Evolutionary conservation across 2,113 vertebrate species (phyloP).

Genomic region (Tetrao urogallus): DNA sequence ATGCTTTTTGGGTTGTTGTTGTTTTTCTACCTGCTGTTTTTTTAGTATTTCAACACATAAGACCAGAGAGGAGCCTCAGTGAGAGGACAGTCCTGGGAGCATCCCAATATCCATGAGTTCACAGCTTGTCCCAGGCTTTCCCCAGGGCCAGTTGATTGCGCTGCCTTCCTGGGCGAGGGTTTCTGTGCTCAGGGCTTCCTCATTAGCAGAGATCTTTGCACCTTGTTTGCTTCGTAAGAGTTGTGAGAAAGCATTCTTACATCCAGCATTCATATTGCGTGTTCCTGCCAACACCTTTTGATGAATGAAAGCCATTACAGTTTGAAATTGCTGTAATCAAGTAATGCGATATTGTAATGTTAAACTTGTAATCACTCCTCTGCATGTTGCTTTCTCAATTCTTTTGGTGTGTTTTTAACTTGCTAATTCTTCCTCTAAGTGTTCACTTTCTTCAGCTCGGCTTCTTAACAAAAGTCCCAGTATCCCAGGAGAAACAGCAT

Average conservation of each 20-base stretch:
- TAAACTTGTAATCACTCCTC: constrained; percentile 39
- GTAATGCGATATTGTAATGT: constrained; percentile 36
- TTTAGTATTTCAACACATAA: background rate
- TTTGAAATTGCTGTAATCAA: constrained; percentile 55
- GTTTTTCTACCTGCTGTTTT: background rate
- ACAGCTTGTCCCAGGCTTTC: background rate
- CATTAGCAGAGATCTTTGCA: background rate
- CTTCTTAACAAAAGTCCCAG: background rate
- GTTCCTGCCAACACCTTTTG: constrained; percentile 49
- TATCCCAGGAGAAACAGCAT: background rate
- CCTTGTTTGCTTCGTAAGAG: background rate
- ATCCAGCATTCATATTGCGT: background rate
- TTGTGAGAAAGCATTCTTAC: background rate
- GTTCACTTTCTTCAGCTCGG: constrained; percentile 7
- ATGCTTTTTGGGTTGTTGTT: background rate
- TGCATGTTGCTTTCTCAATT: constrained; percentile 39
- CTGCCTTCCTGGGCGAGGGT: background rate
- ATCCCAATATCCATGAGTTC: accelerated
- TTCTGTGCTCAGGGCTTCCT: background rate
- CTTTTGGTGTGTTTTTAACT: background rate
- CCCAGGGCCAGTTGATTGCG: background rate
- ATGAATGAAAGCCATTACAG: constrained; percentile 56
- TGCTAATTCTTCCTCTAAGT: constrained; percentile 42
- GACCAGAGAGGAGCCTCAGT: background rate
- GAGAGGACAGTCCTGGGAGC: background rate